These are phyloP conservation scores for Drosophila kanapiae DNA, from an alignment of 1,140 invertebrate genomes.

Conservation along the genomic window DNA sequence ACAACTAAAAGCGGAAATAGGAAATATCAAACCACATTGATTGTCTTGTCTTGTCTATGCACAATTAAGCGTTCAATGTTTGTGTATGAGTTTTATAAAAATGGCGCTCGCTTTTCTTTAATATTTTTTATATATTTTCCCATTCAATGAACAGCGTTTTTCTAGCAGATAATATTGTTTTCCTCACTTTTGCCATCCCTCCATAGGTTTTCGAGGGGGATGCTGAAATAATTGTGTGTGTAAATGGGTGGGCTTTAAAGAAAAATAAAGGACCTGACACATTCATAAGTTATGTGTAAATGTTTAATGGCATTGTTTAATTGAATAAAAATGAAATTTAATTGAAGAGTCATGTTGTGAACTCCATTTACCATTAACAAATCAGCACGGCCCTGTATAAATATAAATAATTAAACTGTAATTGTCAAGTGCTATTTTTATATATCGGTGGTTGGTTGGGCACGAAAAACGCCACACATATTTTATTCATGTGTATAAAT, in stretches of 20 bases:
- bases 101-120: slow-evolving; percentile 1
- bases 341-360: slow-evolving; percentile 56
- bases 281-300: neutral
- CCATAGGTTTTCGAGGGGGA: neutral
- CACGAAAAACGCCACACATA: slow-evolving; percentile 27
- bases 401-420: slow-evolving; percentile 50
- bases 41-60: slow-evolving; percentile 71
- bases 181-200: neutral
- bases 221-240: slow-evolving; percentile 3
- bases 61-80: slow-evolving; percentile 55
- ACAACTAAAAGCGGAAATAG: slow-evolving; percentile 48
- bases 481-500: slow-evolving; percentile 26
- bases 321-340: slow-evolving; percentile 55
- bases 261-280: neutral
- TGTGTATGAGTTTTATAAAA: slow-evolving; percentile 49
- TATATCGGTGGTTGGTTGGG: slow-evolving; percentile 70
- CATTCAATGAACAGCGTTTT: slow-evolving; percentile 23
- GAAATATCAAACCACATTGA: slow-evolving; percentile 81
- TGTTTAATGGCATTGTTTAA: slow-evolving; percentile 25
- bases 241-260: slow-evolving; percentile 1
- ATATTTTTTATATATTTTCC: slow-evolving; percentile 15
- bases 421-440: slow-evolving; percentile 70
- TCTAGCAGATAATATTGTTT: neutral
- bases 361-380: slow-evolving; percentile 42
- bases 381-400: slow-evolving; percentile 39